phyloP scores from a whole-genome alignment of 2,797 vertebrate genomes.

The Hipposideros larvatus region DNA sequence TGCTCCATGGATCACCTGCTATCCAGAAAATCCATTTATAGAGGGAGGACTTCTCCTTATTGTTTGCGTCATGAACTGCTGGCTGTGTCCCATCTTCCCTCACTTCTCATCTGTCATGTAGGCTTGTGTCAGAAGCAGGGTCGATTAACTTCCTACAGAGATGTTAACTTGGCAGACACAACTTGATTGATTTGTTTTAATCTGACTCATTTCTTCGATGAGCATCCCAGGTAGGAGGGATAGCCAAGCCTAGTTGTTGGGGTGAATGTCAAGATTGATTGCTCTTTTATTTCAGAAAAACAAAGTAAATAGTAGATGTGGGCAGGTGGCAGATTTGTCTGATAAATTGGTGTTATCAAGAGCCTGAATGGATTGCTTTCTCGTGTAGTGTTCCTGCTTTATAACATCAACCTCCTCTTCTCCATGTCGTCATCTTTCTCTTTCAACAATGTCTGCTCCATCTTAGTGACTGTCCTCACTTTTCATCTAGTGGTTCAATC shows the following conservation, averaged over 20 bases:
- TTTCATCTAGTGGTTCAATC: not conserved
- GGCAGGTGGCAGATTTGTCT: constrained; percentile 58
- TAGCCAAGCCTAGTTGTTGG: not conserved
- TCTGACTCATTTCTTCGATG: constrained; percentile 52
- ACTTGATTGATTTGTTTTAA: constrained; percentile 80
- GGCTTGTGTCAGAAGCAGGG: constrained; percentile 65
- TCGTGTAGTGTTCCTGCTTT: not conserved
- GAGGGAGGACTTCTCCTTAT: constrained; percentile 38
- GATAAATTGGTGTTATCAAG: constrained; percentile 43
- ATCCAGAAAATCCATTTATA: constrained; percentile 43
- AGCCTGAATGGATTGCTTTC: constrained; percentile 43
- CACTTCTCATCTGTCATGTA: constrained; percentile 75
- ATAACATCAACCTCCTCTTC: not conserved
- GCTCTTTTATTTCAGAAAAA: constrained; percentile 72
- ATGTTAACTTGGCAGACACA: constrained; percentile 74
- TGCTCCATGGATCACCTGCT: constrained; percentile 43
- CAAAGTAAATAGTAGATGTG: constrained; percentile 59
- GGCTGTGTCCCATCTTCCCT: not conserved
- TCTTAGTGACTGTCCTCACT: not conserved
- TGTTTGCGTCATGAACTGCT: constrained; percentile 57
- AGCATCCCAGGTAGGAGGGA: constrained; percentile 64
- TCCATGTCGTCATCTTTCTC: not conserved
- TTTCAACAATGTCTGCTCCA: not conserved
- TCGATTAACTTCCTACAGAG: constrained; percentile 83
- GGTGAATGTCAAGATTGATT: constrained; percentile 59